A percentile compares a stretch with the other conserved stretches of the same genome.
Conservation (phyloP, 2,113 vertebrate genomes). For the Passer montanus region DNA sequence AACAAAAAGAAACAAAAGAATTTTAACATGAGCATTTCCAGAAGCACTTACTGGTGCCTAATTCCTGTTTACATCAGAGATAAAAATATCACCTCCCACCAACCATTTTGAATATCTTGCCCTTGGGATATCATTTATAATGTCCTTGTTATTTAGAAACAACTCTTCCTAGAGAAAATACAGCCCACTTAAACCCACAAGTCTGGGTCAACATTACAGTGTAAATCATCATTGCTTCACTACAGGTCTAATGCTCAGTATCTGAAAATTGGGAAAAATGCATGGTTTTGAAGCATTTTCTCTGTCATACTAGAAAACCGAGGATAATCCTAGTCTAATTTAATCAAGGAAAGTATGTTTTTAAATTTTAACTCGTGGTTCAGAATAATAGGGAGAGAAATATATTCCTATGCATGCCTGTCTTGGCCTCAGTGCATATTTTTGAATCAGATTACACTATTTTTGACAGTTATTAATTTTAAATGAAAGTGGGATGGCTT, state of each 20-base stretch:
- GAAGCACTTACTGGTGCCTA: constrained; percentile 21
- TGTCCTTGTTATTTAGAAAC: constrained; percentile 53
- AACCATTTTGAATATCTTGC: constrained; percentile 39
- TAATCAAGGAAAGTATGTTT: not conserved
- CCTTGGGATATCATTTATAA: constrained; percentile 56
- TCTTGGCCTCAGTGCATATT: not conserved
- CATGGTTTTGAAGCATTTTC: not conserved
- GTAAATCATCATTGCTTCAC: constrained; percentile 28
- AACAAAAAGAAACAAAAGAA: not conserved
- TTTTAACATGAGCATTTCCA: constrained; percentile 1
- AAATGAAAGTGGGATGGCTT: not conserved
- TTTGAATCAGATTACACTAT: not conserved
- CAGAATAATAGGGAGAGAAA: not conserved
- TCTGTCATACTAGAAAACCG: not conserved
- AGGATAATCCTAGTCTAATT: not conserved
- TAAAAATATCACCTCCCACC: constrained; percentile 23
- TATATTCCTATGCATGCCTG: not conserved
- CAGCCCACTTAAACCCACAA: constrained; percentile 33
- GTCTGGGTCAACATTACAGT: constrained; percentile 33
- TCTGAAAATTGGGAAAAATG: not conserved
- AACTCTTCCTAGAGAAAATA: constrained; percentile 39
- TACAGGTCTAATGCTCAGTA: not conserved
- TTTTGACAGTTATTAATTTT: constrained; percentile 34
- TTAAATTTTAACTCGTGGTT: not conserved
- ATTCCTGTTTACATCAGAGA: constrained; percentile 45